A percentile compares a stretch with the other conserved stretches of the same genome.
Evolutionary conservation across 2,888 invertebrate genomes (phyloP).

Genomic region (Calameuta filiformis): DNA sequence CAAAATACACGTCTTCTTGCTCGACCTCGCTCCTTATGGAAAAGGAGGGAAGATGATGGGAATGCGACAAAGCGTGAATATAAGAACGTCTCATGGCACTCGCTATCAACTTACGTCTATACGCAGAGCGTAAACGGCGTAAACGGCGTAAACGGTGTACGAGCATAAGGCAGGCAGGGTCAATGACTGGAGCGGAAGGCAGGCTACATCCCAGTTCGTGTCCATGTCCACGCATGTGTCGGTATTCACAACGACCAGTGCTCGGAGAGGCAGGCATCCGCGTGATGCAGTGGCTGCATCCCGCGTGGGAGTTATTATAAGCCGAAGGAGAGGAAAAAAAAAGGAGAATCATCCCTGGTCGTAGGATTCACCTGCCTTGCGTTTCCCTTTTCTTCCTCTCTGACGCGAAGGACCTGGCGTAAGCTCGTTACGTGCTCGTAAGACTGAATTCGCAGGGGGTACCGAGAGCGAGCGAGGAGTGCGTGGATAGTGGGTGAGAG

Average conservation of each 20-base stretch:
- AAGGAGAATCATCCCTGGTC: conserved; percentile 10
- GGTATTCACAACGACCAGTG: background rate
- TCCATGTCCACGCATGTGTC: background rate
- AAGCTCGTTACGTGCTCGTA: background rate
- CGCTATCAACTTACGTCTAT: conserved; percentile 19
- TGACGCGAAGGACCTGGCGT: background rate
- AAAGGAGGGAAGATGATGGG: background rate
- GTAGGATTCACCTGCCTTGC: background rate
- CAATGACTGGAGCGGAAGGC: conserved; percentile 55
- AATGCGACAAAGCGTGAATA: background rate
- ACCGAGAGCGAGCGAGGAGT: background rate
- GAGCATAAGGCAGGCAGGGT: conserved; percentile 50
- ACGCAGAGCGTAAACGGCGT: conserved; percentile 34
- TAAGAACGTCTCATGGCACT: conserved; percentile 9
- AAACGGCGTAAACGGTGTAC: conserved; percentile 24
- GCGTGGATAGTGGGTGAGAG: background rate
- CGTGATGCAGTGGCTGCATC: conserved; percentile 24
- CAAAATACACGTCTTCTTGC: background rate
- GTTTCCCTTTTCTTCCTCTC: background rate
- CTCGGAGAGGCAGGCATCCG: background rate
- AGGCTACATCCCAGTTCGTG: conserved; percentile 26
- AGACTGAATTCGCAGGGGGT: background rate
- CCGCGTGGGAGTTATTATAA: conserved; percentile 54
- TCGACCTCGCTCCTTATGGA: too few relatives aligned
- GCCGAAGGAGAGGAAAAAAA: conserved; percentile 44